Conservation (phyloP, 2,113 vertebrate species). For the Calyptommatus sinebrachiatus region DNA sequence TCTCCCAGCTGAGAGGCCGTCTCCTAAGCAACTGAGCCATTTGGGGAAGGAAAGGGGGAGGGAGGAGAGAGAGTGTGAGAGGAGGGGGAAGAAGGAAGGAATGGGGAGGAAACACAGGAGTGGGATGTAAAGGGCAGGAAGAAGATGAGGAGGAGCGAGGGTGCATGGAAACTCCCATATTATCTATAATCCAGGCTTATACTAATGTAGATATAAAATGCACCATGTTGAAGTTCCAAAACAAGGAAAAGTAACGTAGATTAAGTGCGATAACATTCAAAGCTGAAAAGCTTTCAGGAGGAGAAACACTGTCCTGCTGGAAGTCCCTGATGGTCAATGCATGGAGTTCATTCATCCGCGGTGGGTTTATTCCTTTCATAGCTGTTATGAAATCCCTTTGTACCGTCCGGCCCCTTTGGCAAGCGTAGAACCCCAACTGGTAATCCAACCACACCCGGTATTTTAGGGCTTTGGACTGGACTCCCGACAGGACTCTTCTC, state of each 20-base stretch:
- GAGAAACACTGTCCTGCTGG: constrained; percentile 63
- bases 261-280: constrained; percentile 44
- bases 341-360: constrained; percentile 34
- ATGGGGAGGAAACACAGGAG: no score
- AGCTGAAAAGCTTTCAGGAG: constrained; percentile 43
- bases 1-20: no score
- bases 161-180: no score
- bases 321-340: constrained; percentile 51
- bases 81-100: no score
- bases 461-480: constrained; percentile 83
- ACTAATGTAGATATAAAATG: not conserved
- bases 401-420: constrained; percentile 90
- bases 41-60: no score
- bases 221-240: constrained; percentile 22
- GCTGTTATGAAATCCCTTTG: constrained; percentile 85
- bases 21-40: no score
- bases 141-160: no score
- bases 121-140: no score
- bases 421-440: constrained; percentile 86
- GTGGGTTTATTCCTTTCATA: constrained; percentile 72
- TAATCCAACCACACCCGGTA: constrained; percentile 86
- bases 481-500: constrained; percentile 88
- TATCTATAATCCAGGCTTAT: no score
- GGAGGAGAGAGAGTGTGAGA: no score
- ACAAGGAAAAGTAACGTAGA: not conserved